Conservation (phyloP, 2,888 invertebrate species). For the Dermolepida albohirtum region DNA sequence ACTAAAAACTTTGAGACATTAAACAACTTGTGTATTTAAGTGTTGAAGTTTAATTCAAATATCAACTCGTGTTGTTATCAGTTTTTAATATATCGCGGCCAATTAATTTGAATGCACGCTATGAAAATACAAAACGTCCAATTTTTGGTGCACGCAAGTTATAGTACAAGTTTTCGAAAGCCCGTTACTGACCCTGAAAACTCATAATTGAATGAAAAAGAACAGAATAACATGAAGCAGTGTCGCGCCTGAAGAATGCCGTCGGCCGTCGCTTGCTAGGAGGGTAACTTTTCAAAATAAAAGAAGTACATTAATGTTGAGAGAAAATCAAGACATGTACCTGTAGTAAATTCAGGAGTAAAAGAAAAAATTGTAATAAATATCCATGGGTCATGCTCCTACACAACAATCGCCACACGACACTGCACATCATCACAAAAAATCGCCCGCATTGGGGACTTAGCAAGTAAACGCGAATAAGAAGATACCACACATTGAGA, state of each 20-base stretch:
- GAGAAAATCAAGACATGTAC: slow-evolving; percentile 52
- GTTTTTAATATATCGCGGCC: slow-evolving; percentile 25
- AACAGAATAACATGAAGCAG: slow-evolving; percentile 34
- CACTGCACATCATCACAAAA: slow-evolving; percentile 66
- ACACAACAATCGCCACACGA: slow-evolving; percentile 67
- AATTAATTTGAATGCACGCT: slow-evolving; percentile 33
- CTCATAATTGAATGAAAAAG: slow-evolving; percentile 39
- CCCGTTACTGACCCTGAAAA: slow-evolving; percentile 36
- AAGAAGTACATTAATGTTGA: slow-evolving; percentile 16
- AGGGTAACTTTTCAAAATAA: slow-evolving; percentile 37
- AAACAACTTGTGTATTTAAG: slow-evolving; percentile 12
- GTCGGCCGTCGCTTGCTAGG: slow-evolving; percentile 33
- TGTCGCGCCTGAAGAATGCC: slow-evolving; percentile 38
- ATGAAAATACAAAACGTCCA: slow-evolving; percentile 25
- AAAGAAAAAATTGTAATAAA: slow-evolving; percentile 66
- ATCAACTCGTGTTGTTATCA: slow-evolving; percentile 23
- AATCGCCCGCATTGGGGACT: slow-evolving; percentile 55
- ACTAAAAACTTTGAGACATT: slow-evolving; percentile 10
- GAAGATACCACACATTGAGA: slow-evolving; percentile 50
- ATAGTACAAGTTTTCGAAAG: slow-evolving; percentile 27
- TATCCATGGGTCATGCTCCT: slow-evolving; percentile 69
- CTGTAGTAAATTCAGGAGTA: slow-evolving; percentile 65
- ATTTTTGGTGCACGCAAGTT: slow-evolving; percentile 33
- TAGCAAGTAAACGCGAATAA: slow-evolving; percentile 40
- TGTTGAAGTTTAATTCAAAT: slow-evolving; percentile 22